Conservation (phyloP, 2,113 vertebrate species). For the Passerina amoena region DNA sequence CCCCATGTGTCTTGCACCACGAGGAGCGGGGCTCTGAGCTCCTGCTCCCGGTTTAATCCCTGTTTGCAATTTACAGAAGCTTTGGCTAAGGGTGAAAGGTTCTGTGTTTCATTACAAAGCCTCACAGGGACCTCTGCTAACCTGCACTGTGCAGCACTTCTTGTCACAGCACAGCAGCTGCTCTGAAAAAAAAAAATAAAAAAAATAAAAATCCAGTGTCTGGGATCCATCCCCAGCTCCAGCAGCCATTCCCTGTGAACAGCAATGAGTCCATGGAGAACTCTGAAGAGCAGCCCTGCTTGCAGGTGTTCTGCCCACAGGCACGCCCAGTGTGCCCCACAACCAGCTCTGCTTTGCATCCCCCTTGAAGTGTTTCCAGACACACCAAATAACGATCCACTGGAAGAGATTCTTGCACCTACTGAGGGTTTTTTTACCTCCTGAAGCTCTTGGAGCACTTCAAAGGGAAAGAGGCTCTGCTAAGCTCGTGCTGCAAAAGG, state of each 20-base stretch:
- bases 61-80: slow-evolving; percentile 35
- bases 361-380: background rate
- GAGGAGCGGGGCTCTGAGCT: background rate
- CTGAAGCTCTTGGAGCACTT: background rate
- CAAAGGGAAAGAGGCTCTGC: background rate
- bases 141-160: background rate
- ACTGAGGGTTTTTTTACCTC: fast-evolving
- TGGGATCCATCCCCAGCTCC: background rate
- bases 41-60: slow-evolving; percentile 29
- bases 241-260: background rate
- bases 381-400: background rate
- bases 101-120: slow-evolving; percentile 12
- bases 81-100: slow-evolving; percentile 44
- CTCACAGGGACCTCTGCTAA: background rate
- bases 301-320: background rate
- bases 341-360: background rate
- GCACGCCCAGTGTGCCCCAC: background rate
- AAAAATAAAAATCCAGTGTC: background rate
- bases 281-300: background rate
- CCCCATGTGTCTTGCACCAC: background rate
- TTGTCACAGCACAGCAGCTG: background rate
- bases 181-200: too few species aligned
- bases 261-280: background rate
- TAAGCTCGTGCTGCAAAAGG: background rate
- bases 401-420: background rate